Conservation (phyloP, 1,140 invertebrate species). For the Psix sp. region DNA sequence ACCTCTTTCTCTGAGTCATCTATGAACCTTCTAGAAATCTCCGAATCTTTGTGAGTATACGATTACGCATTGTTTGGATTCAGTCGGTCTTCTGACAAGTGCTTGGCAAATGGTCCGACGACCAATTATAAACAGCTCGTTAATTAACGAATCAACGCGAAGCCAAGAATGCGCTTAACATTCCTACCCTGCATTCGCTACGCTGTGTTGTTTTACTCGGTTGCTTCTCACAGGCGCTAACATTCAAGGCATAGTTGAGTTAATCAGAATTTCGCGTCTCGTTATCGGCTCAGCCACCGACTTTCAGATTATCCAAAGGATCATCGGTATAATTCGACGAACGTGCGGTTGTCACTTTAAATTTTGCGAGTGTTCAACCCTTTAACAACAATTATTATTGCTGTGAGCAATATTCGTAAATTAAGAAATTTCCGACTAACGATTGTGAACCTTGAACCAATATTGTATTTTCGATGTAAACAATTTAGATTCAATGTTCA, state of each 20-base stretch:
- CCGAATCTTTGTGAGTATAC: slow-evolving; percentile 36
- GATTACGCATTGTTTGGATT: slow-evolving; percentile 57
- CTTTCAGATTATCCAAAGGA: no score
- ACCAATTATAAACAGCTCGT: slow-evolving; percentile 57
- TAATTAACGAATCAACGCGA: slow-evolving; percentile 55
- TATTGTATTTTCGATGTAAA: no score
- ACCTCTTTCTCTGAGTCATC: background rate
- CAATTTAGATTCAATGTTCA: no score
- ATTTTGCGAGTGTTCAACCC: no score
- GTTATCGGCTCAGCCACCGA: slow-evolving; percentile 4
- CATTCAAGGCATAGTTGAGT: slow-evolving; percentile 5
- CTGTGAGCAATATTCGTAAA: no score
- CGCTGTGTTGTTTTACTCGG: slow-evolving; percentile 11
- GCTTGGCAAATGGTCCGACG: slow-evolving; percentile 26
- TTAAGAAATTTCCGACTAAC: no score
- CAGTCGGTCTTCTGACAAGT: slow-evolving; percentile 31
- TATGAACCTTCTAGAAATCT: slow-evolving; percentile 13
- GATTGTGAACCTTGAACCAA: no score
- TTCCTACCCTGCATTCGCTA: slow-evolving; percentile 7
- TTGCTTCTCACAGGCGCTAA: background rate
- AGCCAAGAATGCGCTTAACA: slow-evolving; percentile 29
- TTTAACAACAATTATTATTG: no score
- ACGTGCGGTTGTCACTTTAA: no score
- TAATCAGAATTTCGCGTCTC: slow-evolving; percentile 9
- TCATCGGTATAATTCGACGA: no score